Conservation (phyloP, 2,888 invertebrate genomes). For the Xestia ashworthii region DNA sequence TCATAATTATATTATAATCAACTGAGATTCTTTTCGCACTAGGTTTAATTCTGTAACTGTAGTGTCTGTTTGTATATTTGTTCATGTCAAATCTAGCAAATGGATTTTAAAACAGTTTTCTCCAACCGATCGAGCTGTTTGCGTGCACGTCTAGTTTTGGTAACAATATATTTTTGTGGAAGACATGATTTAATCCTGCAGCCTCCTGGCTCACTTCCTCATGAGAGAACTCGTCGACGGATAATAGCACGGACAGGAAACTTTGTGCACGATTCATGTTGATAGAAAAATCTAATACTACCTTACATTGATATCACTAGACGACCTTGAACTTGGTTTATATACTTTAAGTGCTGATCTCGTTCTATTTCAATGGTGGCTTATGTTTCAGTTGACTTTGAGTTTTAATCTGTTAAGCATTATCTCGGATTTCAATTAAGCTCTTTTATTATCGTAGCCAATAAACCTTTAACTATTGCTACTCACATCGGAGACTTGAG, state of each 20-base stretch:
- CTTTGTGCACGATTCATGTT: not conserved
- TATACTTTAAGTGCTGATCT: not conserved
- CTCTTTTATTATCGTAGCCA: not conserved
- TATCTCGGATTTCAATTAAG: conserved; percentile 7
- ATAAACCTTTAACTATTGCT: conserved; percentile 11
- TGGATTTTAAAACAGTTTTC: not conserved
- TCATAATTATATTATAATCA: too few species aligned
- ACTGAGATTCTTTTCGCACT: too few species aligned
- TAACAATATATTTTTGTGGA: too few species aligned
- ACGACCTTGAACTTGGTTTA: not conserved
- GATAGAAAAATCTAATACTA: not conserved
- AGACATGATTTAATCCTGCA: too few species aligned
- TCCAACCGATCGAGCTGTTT: too few species aligned
- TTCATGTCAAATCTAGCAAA: not conserved
- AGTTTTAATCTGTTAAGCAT: not conserved
- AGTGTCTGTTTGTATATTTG: not conserved
- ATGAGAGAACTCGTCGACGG: too few species aligned
- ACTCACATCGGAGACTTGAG: not conserved
- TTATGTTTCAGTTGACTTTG: not conserved
- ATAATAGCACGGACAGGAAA: too few species aligned
- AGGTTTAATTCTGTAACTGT: too few species aligned
- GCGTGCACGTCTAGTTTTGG: too few species aligned
- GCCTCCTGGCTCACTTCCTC: too few species aligned
- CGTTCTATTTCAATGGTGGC: not conserved
- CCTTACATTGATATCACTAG: not conserved